These are phyloP conservation scores for Samia ricini DNA, from an alignment of 1,140 invertebrate species.

Conservation along the genomic window DNA sequence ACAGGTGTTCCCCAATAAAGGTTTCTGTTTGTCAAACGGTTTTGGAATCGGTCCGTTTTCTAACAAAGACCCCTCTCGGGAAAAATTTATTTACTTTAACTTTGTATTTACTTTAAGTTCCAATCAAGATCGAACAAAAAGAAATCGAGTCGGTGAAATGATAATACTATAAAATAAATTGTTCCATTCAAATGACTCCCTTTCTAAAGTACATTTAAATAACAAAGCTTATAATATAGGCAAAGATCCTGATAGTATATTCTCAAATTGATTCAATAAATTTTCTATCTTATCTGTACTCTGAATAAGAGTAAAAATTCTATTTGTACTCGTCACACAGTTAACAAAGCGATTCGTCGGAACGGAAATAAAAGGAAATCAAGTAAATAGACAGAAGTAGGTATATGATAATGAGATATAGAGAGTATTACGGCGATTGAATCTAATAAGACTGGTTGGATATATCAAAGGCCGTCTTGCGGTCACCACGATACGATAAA, in stretches of 20 bases:
- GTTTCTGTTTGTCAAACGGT: slow-evolving; percentile 11
- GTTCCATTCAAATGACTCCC: slow-evolving; percentile 1
- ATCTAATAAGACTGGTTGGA: slow-evolving; percentile 19
- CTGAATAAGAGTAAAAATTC: slow-evolving; percentile 7
- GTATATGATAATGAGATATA: slow-evolving; percentile 3
- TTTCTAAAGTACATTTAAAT: neutral
- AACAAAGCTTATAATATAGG: neutral
- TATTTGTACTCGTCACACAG: slow-evolving; percentile 5
- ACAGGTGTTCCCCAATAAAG: slow-evolving; percentile 14
- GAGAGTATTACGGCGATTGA: neutral
- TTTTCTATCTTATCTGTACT: slow-evolving; percentile 4
- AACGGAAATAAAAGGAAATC: slow-evolving; percentile 11
- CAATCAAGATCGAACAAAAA: slow-evolving; percentile 14
- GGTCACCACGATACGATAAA: slow-evolving; percentile 28
- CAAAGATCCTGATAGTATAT: neutral
- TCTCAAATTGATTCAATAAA: slow-evolving; percentile 4
- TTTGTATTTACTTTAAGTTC: slow-evolving; percentile 23
- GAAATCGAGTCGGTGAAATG: neutral
- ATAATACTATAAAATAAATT: neutral
- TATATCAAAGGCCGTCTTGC: slow-evolving; percentile 19
- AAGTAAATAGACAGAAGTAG: slow-evolving; percentile 4
- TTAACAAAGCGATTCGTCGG: slow-evolving; percentile 1
- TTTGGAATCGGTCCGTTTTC: slow-evolving; percentile 8
- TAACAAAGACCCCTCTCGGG: slow-evolving; percentile 12
- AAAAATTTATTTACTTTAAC: too few relatives aligned